These are phyloP conservation scores for Notarius lentiginosus DNA, from an alignment of 2,113 vertebrate species.

Conservation along the genomic window DNA sequence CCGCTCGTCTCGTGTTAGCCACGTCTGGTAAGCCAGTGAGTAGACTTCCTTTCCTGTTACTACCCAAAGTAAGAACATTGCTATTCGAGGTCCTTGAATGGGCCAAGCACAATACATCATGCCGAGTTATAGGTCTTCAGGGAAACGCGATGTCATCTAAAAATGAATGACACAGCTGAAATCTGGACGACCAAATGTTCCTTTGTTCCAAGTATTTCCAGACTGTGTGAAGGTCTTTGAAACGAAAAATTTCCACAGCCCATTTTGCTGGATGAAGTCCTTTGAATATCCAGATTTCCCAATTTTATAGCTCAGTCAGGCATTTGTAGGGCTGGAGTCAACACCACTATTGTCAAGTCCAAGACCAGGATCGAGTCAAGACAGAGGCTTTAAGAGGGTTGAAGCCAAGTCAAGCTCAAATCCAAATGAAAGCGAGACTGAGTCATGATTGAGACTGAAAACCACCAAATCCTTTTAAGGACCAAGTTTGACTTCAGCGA, in stretches of 20 bases:
- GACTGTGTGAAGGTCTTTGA: constrained; percentile 26
- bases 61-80: constrained; percentile 45
- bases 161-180: constrained; percentile 33
- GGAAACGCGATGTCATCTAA: constrained; percentile 28
- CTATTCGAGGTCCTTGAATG: constrained; percentile 37
- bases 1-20: constrained; percentile 46
- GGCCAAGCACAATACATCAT: constrained; percentile 39
- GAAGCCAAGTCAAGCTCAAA: background rate
- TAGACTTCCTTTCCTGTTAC: constrained; percentile 59
- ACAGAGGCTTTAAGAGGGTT: background rate
- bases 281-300: background rate
- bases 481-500: background rate
- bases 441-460: background rate
- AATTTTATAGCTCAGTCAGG: background rate
- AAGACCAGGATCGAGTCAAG: background rate
- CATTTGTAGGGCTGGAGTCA: background rate
- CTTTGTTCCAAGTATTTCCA: constrained; percentile 13
- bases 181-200: constrained; percentile 22
- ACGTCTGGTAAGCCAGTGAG: constrained; percentile 67
- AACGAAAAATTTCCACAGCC: background rate
- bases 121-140: constrained; percentile 27
- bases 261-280: background rate
- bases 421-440: background rate
- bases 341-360: background rate
- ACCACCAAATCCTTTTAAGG: background rate